Conservation (phyloP, 2,797 vertebrate genomes). For the Sebastes elongatus region DNA sequence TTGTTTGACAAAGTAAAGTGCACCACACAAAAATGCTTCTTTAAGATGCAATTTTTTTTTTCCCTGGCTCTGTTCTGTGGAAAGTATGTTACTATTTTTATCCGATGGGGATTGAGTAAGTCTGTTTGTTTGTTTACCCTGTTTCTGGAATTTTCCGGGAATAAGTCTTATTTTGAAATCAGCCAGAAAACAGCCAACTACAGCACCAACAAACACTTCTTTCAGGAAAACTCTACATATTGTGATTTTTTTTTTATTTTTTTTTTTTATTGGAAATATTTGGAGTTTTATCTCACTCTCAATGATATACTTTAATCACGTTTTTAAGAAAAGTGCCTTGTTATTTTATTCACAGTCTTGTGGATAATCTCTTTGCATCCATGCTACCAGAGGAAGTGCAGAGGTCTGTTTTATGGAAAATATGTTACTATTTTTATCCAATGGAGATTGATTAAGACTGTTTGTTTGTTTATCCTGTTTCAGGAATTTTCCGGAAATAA, state of each 20-base stretch:
- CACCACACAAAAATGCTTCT: neutral
- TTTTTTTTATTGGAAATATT: neutral
- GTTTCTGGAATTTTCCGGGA: constrained; percentile 6
- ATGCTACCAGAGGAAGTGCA: neutral
- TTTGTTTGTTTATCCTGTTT: neutral
- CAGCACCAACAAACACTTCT: neutral
- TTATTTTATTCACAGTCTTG: neutral
- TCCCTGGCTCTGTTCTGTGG: neutral
- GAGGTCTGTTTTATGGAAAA: neutral
- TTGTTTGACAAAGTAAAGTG: neutral
- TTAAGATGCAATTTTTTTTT: neutral
- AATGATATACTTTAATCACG: neutral
- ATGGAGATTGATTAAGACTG: neutral
- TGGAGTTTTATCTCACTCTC: neutral
- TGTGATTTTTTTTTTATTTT: too few species aligned
- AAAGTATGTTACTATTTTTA: neutral
- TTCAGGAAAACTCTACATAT: neutral
- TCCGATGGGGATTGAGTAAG: neutral
- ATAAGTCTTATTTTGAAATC: constrained; percentile 3
- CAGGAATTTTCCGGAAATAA: constrained; percentile 14
- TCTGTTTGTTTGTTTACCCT: neutral
- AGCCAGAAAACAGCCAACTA: neutral
- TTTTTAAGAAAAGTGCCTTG: neutral
- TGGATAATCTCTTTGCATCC: neutral
- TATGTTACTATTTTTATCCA: neutral